Evolutionary conservation across 2,888 invertebrate genomes (phyloP), one percentile per base, ranked within the genome.

Genomic region (Heliconius cydno): DNA sequence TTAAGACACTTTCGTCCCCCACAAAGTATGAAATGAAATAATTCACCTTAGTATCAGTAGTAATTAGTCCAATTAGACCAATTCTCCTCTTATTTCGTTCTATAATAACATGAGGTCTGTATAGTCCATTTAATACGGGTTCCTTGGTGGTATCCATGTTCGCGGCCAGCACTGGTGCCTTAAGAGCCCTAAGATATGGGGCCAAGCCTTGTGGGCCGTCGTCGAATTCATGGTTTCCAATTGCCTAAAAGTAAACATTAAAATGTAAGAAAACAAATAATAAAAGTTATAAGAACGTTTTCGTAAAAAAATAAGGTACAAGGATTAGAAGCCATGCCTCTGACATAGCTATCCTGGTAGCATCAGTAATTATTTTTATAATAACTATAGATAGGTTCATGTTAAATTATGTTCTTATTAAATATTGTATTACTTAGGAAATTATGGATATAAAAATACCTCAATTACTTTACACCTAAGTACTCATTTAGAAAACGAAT

Each of bases 151-250:
- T 95, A 86, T 98, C 97, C 88, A 98, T 96, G 86, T 98, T 98
- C 4, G 97, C 96, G 1, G 97, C 97, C 5, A 98, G 88, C 15
- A 97, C 96, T 0, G 97, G 97, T 0, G 97, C 96, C 3, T 96
- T 95, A 3, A 97, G 87, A 2, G 94, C 92, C 78, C 96, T 88
- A 1, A 98, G 88, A 88, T 97, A 98, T 0, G 97, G 97, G 0
- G 96, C 96, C 1, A 98, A 88, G 0, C 97, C 98, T 25, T 91
- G 95, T 0, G 98, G 95, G 0, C 96, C 96, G 82, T 97, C 96
- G 86, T 98, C 98, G 84, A 98, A 98, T 87, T 98, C 98, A 85
- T 98, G 98, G 89, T 98, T 98, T 0, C 98, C 98, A 13, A 98
- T 91, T 0, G 97, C 97, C 98, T 98, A 60, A 70, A 52, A 66